A percentile compares a stretch with the other conserved stretches of the same genome.
phyloP scores from a whole-genome alignment of 2,113 vertebrate genomes.

The Struthidea cinerea region DNA sequence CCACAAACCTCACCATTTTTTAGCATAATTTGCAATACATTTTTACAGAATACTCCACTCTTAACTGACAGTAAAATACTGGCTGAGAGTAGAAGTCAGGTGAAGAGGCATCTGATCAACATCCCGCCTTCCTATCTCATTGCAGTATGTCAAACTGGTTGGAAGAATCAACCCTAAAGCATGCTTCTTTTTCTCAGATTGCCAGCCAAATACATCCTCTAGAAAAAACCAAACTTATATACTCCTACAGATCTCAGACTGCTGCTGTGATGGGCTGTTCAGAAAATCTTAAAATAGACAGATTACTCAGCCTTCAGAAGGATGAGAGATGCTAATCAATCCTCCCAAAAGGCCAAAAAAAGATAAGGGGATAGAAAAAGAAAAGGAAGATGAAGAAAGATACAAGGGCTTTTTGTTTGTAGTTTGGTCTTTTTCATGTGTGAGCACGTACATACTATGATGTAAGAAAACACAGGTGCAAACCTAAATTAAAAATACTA shows the following conservation, averaged over 20 bases:
- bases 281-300: conserved; percentile 20
- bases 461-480: background rate
- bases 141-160: background rate
- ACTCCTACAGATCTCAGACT: background rate
- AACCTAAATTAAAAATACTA: background rate
- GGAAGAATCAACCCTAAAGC: background rate
- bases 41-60: background rate
- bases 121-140: background rate
- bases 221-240: background rate
- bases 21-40: background rate
- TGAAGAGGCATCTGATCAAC: background rate
- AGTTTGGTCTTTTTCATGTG: background rate
- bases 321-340: conserved; percentile 12
- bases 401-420: background rate
- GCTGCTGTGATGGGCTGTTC: background rate
- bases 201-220: background rate
- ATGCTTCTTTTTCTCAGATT: background rate
- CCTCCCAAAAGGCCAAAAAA: conserved; percentile 4
- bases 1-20: background rate
- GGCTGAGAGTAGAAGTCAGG: background rate
- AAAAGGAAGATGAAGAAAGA: background rate
- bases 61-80: background rate
- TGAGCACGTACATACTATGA: background rate
- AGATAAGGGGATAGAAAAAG: background rate
- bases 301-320: conserved; percentile 25